Conservation (phyloP, 2,797 vertebrate genomes). For the Semotilus atromaculatus region DNA sequence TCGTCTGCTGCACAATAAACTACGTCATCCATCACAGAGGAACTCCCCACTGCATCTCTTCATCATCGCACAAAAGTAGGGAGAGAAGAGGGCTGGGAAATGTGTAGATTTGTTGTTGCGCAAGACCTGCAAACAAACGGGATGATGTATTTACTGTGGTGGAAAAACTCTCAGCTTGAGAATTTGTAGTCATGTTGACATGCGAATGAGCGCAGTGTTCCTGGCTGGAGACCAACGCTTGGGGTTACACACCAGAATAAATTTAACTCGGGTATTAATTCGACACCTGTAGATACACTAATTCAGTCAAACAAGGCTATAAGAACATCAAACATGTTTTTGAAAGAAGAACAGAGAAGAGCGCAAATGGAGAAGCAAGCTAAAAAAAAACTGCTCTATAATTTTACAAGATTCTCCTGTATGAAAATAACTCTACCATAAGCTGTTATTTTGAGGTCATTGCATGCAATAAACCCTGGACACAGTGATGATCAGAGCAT, state of each 20-base stretch:
- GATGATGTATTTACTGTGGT: slow-evolving; percentile 31
- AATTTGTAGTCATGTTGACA: slow-evolving; percentile 26
- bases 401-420: slow-evolving; percentile 33
- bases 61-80: slow-evolving; percentile 30
- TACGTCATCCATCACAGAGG: slow-evolving; percentile 38
- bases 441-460: slow-evolving; percentile 39
- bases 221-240: slow-evolving; percentile 30
- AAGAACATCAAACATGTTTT: slow-evolving; percentile 37
- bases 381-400: slow-evolving; percentile 28
- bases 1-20: slow-evolving; percentile 41
- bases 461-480: slow-evolving; percentile 29
- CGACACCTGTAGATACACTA: slow-evolving; percentile 23
- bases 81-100: slow-evolving; percentile 25
- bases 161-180: slow-evolving; percentile 14
- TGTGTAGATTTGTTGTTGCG: slow-evolving; percentile 13
- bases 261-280: slow-evolving; percentile 31
- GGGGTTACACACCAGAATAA: slow-evolving; percentile 43
- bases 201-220: neutral
- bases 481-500: slow-evolving; percentile 5
- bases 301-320: slow-evolving; percentile 20
- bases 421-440: slow-evolving; percentile 37
- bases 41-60: slow-evolving; percentile 20
- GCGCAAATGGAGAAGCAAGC: slow-evolving; percentile 8
- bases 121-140: slow-evolving; percentile 22
- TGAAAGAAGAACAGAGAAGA: slow-evolving; percentile 43